A percentile compares a stretch with the other conserved stretches of the same genome.
Evolutionary conservation across 2,113 vertebrate genomes (phyloP).

Genomic region (Campylorhamphus procurvoides): DNA sequence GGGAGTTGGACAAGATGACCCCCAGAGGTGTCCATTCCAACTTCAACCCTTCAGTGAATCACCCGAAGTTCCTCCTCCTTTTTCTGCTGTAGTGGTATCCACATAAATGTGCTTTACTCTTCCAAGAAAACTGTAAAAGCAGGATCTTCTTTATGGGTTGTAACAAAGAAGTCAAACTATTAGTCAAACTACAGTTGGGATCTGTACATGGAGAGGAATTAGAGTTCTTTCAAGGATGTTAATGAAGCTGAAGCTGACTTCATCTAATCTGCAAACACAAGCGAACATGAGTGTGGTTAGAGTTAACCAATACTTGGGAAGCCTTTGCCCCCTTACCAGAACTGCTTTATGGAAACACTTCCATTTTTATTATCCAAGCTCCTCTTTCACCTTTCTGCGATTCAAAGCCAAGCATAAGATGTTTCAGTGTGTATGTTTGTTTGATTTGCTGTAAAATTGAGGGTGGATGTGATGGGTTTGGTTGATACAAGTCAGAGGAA

Average conservation of each 20-base stretch:
- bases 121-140: background rate
- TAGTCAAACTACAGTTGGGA: background rate
- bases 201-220: background rate
- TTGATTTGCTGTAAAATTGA: background rate
- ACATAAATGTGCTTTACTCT: background rate
- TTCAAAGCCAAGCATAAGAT: background rate
- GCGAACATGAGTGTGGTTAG: background rate
- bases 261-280: background rate
- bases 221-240: background rate
- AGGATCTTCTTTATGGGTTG: background rate
- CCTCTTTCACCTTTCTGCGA: background rate
- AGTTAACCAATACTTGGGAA: background rate
- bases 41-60: background rate
- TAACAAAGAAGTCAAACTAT: background rate
- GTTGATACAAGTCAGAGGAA: background rate
- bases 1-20: background rate
- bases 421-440: background rate
- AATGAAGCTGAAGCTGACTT: background rate
- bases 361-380: background rate
- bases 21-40: background rate
- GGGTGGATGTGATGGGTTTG: background rate
- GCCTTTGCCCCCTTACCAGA: background rate
- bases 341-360: background rate
- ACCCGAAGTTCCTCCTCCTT: background rate
- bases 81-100: background rate